These are phyloP conservation scores for Drosophila asahinai DNA, from an alignment of 1,140 invertebrate genomes.

Conservation along the genomic window DNA sequence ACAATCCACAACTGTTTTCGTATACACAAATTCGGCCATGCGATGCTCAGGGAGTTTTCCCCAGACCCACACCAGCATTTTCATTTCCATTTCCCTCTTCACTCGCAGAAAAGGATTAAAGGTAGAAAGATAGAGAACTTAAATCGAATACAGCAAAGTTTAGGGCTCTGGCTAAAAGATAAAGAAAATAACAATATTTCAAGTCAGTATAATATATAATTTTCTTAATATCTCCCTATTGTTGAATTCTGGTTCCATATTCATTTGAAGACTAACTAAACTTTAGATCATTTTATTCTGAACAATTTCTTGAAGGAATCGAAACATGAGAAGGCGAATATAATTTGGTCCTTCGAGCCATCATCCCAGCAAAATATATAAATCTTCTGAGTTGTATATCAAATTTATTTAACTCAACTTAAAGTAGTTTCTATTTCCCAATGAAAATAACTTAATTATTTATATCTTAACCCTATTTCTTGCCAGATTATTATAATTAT, in stretches of 20 bases:
- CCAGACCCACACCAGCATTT: conserved; percentile 4
- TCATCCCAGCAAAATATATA: background rate
- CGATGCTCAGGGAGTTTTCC: conserved; percentile 20
- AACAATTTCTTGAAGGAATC: no score
- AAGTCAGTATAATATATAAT: background rate
- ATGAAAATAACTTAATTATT: no score
- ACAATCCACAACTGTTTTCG: conserved; percentile 44
- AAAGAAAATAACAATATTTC: no score
- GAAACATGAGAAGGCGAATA: no score
- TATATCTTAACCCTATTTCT: no score
- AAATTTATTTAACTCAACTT: background rate
- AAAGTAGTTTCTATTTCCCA: no score
- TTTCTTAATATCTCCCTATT: background rate
- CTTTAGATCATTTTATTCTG: no score
- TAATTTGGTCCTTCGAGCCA: no score
- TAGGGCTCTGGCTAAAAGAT: background rate
- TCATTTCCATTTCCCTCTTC: background rate
- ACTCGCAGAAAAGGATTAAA: background rate
- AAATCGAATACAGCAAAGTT: no score
- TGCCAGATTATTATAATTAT: no score
- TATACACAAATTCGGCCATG: conserved; percentile 70
- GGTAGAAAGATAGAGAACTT: background rate
- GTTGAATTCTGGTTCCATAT: no score
- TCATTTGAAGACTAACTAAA: no score
- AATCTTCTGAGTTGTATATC: background rate